Base-by-base conservation (phyloP, 1,140 invertebrate species). In the Euwallacea fornicatus region DNA sequence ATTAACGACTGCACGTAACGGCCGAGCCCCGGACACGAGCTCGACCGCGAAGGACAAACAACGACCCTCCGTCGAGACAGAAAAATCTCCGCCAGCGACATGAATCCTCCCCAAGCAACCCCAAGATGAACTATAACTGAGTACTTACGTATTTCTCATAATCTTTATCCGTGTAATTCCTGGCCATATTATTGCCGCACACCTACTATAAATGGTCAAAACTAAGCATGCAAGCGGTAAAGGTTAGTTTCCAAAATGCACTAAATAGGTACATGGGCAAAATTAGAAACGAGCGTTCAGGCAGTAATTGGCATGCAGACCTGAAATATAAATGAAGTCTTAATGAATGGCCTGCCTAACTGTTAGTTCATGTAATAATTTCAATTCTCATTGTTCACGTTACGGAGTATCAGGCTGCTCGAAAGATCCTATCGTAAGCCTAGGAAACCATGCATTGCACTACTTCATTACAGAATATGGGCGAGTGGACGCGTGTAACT, bases 121-220 rank as follows among this genome's bases (percentile, higher is more conserved):
- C 46, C 7, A 6, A 50, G 2, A 50, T 13, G 2, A 50, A 13
- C 21, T 6, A 50, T 6, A 50, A 50, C 9, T 4, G 9, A 11
- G 11, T 78, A 78, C 77, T 78, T 74, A 78, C 77, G 54, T 78
- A 78, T 78, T 75, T 76, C 13, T 77, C 77, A 55, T 67, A 68
- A 71, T 78, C 77, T 72, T 72, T 60, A 11, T 74, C 69, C 13
- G 75, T 73, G 60, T 78, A 78, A 55, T 73, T 60, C 62, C 69
- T 76, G 41, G 77, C 74, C 77, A 78, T 78, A 41, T 63, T 71
- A 50, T 50, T 50, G 7, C 2, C 9, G 3, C 7, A 50, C 2
- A 50, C 11, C 44, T 46, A 11, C 7, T 15, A 15, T 9, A 56
- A 15, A 6, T n/a, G 54, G 54, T 21, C 11, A 16, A 56, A 56